Conservation (phyloP, 2,797 vertebrate genomes). For the Artibeus jamaicensis region DNA sequence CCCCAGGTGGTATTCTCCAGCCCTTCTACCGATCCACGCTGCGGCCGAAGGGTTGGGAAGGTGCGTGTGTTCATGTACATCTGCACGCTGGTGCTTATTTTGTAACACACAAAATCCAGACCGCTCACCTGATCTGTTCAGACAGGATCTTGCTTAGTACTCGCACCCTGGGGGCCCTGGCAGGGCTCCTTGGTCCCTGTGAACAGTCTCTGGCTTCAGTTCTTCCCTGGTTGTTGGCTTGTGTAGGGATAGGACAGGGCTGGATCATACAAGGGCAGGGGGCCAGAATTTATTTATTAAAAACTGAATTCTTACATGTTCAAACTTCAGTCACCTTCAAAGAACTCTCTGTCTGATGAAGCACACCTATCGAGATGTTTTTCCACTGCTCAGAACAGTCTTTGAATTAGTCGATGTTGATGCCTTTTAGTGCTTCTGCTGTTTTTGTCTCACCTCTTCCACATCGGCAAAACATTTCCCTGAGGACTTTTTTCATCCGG, state of each 20-base stretch:
- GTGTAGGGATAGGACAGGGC: background rate
- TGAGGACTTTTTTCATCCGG: background rate
- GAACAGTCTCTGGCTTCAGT: background rate
- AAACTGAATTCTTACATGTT: background rate
- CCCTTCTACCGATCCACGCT: background rate
- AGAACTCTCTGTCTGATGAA: background rate
- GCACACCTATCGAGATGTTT: no score
- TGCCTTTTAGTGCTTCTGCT: background rate
- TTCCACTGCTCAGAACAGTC: no score
- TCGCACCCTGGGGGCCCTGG: background rate
- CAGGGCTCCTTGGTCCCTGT: background rate
- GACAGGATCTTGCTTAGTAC: background rate
- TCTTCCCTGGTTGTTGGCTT: no score
- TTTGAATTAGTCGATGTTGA: no score
- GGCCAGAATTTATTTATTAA: background rate
- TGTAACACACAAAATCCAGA: background rate
- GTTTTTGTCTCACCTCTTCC: background rate
- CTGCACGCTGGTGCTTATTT: background rate
- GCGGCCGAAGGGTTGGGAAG: background rate
- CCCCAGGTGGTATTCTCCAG: background rate
- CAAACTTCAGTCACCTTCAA: background rate
- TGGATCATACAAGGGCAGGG: no score
- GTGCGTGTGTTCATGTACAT: fast-evolving
- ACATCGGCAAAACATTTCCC: background rate
- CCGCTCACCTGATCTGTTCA: background rate